Base-by-base conservation (phyloP, 2,888 invertebrate genomes). In the Spatulosminthurus flaviceps region DNA sequence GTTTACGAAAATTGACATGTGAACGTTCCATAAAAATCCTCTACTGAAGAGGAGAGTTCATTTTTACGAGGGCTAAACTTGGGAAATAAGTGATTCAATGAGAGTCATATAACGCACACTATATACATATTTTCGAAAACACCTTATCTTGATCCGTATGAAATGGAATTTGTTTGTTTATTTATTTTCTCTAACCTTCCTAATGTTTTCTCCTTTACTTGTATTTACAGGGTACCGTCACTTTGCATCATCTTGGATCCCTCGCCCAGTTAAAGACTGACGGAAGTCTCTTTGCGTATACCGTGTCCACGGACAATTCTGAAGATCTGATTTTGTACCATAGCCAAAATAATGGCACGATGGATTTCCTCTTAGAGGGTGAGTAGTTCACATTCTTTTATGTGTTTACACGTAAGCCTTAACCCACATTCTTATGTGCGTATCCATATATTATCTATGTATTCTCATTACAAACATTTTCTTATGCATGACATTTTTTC, bases 351-450 rank as follows among this genome's bases (percentile, higher is more conserved):
- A 80, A 82, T 82, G 80, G 74, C 43, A 79, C 80, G 34, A 83
- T 83, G 83, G 83, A 83, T 69, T 82, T 82, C 74, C 78, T 83
- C 22, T 76, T 82, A 19, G 83, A 83, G 42, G 83, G 82, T 81
- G 61, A 80, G 73, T n/a, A n/a, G n/a, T 71, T 72, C 24, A 4
- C 22, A 19, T 9, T 72, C 16, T 11, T 24, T 34, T 21, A 29
- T 70, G 29, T 70, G 28, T 22, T 2, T 22, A 64, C 2, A 71
- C 13, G n/a, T n/a, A n/a, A n/a, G n/a, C n/a, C n/a, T n/a, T n/a
- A n/a, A n/a, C n/a, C n/a, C n/a, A n/a, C n/a, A n/a, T n/a, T n/a
- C n/a, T n/a, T n/a, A n/a, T n/a, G n/a, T n/a, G n/a, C n/a, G n/a
- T n/a, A n/a, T n/a, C n/a, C n/a, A n/a, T n/a, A n/a, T n/a, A n/a